Conservation (phyloP, 2,113 vertebrate species). For the Mobula hypostoma region DNA sequence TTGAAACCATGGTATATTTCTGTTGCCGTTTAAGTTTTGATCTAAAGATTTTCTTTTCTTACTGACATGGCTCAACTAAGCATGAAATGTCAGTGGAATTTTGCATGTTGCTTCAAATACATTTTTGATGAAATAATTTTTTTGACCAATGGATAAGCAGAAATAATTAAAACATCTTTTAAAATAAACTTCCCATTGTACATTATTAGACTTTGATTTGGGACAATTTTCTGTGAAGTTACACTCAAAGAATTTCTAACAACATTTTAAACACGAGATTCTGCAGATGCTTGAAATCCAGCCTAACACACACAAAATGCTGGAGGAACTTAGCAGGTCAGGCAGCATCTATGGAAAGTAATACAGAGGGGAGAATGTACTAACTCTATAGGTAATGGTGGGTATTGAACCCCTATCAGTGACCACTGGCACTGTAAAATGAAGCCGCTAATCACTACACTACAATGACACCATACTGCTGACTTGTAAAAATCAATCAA, state of each 20-base stretch:
- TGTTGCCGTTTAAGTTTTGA: background rate
- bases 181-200: background rate
- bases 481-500: background rate
- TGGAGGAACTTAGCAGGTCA: too few relatives aligned
- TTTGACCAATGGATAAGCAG: background rate
- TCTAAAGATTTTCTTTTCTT: background rate
- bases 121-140: background rate
- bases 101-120: background rate
- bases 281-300: too few relatives aligned
- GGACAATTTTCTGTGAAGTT: background rate
- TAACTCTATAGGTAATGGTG: too few relatives aligned
- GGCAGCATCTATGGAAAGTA: too few relatives aligned
- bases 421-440: too few relatives aligned
- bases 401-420: too few relatives aligned
- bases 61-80: background rate
- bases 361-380: too few relatives aligned
- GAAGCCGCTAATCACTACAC: too few relatives aligned
- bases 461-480: background rate
- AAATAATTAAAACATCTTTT: background rate
- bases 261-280: background rate
- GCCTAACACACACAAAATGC: too few relatives aligned
- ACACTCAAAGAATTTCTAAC: background rate
- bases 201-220: background rate
- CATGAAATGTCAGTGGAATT: background rate
- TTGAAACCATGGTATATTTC: background rate